Evolutionary conservation across 2,888 invertebrate genomes (phyloP).

Genomic region (Leucophenga montana): DNA sequence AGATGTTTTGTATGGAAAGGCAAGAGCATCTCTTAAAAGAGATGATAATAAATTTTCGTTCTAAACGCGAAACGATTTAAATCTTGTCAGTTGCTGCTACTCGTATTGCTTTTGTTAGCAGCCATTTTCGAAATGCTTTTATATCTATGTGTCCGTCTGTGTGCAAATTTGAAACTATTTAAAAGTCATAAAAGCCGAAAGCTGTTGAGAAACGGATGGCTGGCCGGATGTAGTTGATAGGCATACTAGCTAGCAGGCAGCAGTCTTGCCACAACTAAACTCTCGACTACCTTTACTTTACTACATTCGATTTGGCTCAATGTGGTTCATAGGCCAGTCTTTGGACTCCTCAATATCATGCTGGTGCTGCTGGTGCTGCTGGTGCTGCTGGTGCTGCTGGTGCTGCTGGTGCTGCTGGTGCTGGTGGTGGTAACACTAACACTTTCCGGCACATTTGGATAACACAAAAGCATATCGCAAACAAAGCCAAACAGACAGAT

Average conservation of each 20-base stretch:
- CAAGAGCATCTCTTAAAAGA: slow-evolving; percentile 57
- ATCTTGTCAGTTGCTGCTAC: too few species aligned
- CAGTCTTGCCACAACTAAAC: background rate
- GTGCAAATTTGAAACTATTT: slow-evolving; percentile 55
- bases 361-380: too few species aligned
- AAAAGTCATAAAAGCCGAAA: slow-evolving; percentile 65
- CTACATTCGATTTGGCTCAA: background rate
- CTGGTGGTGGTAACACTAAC: slow-evolving; percentile 34
- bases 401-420: too few species aligned
- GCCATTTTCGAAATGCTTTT: too few species aligned
- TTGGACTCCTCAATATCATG: too few species aligned
- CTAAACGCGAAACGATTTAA: slow-evolving; percentile 37
- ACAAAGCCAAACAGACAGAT: slow-evolving; percentile 42
- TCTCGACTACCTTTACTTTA: background rate
- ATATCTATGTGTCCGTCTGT: background rate
- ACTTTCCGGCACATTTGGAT: slow-evolving; percentile 59
- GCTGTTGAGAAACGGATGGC: slow-evolving; percentile 58
- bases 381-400: background rate
- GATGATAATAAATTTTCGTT: slow-evolving; percentile 62
- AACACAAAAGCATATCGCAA: slow-evolving; percentile 56
- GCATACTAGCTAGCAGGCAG: slow-evolving; percentile 37
- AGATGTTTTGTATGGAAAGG: background rate
- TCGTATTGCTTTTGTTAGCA: too few species aligned
- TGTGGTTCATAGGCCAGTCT: too few species aligned
- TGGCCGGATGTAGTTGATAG: slow-evolving; percentile 61